Conservation (phyloP, 2,797 vertebrate species). For the Acestrorhynchus altus region DNA sequence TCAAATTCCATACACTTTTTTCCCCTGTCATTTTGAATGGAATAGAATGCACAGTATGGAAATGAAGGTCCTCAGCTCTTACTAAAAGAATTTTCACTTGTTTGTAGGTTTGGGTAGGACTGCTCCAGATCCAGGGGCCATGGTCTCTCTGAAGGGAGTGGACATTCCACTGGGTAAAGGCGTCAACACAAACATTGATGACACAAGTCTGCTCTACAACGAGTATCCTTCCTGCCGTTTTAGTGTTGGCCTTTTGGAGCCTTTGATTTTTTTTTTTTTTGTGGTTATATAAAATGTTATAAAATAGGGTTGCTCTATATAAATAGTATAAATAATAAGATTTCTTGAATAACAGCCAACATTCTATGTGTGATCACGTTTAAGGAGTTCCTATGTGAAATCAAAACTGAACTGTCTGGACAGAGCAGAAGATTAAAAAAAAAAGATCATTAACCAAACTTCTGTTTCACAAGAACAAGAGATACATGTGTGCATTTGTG, state of each 20-base stretch:
- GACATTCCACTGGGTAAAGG: slow-evolving; percentile 93
- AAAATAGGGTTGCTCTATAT: too few relatives aligned
- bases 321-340: neutral
- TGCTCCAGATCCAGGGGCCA: slow-evolving; percentile 88
- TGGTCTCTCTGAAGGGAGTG: slow-evolving; percentile 86
- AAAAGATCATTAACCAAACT: too few relatives aligned
- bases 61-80: neutral
- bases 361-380: too few relatives aligned
- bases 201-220: slow-evolving; percentile 97
- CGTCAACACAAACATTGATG: slow-evolving; percentile 85
- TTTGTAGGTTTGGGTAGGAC: slow-evolving; percentile 92
- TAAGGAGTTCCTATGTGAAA: too few relatives aligned
- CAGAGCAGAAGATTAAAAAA: too few relatives aligned
- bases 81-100: neutral
- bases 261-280: neutral
- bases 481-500: too few relatives aligned
- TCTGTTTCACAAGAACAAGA: too few relatives aligned
- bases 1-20: neutral
- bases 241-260: neutral
- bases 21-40: neutral
- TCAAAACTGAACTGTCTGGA: too few relatives aligned
- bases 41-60: too few relatives aligned
- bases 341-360: too few relatives aligned
- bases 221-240: slow-evolving; percentile 91
- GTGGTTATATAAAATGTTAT: neutral